A percentile compares a stretch with the other conserved stretches of the same genome.
Evolutionary conservation across 2,797 vertebrate genomes (phyloP).

Genomic region (Amblyraja radiata): DNA sequence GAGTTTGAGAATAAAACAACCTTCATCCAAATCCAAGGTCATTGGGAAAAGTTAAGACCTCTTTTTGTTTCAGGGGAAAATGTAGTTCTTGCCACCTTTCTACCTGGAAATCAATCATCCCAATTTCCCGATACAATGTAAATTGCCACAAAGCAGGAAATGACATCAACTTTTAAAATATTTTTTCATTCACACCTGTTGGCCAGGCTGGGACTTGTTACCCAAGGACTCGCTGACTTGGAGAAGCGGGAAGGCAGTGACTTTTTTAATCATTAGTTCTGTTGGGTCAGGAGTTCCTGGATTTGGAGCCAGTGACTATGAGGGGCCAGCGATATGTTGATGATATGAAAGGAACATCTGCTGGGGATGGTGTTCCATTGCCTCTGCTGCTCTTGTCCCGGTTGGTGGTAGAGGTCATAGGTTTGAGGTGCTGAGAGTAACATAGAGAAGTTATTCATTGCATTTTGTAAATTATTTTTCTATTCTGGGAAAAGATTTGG

Average conservation of each 20-base stretch:
- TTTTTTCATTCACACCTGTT: neutral
- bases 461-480: too few species aligned
- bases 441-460: too few species aligned
- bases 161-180: neutral
- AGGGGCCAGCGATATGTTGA: neutral
- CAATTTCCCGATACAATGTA: neutral
- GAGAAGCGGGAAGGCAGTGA: neutral
- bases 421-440: too few species aligned
- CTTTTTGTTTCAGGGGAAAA: neutral
- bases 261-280: neutral
- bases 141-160: neutral
- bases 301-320: too few species aligned
- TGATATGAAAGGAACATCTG: too few species aligned
- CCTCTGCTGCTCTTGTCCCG: too few species aligned
- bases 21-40: neutral
- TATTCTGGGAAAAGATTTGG: too few species aligned
- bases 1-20: neutral
- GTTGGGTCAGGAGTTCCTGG: neutral
- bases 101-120: neutral
- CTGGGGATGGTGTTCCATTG: too few species aligned
- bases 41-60: neutral
- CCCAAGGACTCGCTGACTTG: neutral
- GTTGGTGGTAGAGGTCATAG: too few species aligned
- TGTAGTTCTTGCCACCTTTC: neutral
- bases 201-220: neutral